Base-by-base conservation (phyloP, 2,797 vertebrate genomes). In the Amblyraja radiata region DNA sequence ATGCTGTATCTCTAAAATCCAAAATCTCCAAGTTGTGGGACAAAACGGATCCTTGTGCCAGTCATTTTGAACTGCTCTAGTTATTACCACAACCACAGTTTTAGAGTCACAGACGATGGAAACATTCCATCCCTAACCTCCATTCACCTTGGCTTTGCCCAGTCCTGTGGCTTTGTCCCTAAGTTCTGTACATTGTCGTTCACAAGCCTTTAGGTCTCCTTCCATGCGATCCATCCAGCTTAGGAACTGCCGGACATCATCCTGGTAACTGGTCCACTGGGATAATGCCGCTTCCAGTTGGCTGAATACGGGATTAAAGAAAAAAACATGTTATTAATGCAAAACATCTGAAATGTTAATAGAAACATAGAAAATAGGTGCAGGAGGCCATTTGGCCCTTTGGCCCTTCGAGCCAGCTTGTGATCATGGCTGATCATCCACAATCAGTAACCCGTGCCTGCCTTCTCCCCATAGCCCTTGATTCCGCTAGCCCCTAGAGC, bases 241-340 rank as follows among this genome's bases (percentile, higher is more conserved):
- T 93, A 97, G 96, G 95, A 99, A 99, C 96, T 98, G 98, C 36
- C 97, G 96, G 79, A 99, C 97, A 0, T 99, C 98, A 94, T 99
- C 99, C 96, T 99, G 98, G 93, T 99, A 99, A 95, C 98, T 99
- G 86, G 98, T 99, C 99, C 99, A 99, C 93, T 99, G 98, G 1
- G 98, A 99, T 78, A 99, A 96, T 61, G 98, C 97, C 0, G 98
- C 98, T 96, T 99, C 99, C 74, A 99, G 95, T 94, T 98, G 98
- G 95, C 99, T 99, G 97, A 76, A 96, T 8, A 3, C 61, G 10
- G 84, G 21, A 96, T 94, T 76, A 6, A 93, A 94, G 93, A 63
- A 46, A 13, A 13, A 93, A 0, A 2, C 14, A 36, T 88, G 16
- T 68, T 32, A 23, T 36, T 18, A 68, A 63, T 68, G 16, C 32